Evolutionary conservation across 2,888 invertebrate species (phyloP).

Genomic region (Cartodere bifasciata): DNA sequence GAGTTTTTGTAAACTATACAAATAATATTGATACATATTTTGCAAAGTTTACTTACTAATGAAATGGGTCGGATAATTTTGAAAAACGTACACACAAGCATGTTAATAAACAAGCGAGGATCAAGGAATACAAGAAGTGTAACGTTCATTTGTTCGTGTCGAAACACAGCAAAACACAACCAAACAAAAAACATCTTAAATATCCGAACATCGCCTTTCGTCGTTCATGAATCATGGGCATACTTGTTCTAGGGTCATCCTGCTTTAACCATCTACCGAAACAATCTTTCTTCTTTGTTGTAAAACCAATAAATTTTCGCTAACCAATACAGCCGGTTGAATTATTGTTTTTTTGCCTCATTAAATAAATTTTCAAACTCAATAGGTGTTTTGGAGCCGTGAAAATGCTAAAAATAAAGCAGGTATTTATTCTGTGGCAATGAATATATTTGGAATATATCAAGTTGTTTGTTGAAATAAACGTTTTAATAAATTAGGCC

Average conservation of each 20-base stretch:
- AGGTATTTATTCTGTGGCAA: constrained; percentile 29
- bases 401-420: constrained; percentile 27
- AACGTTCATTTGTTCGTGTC: constrained; percentile 35
- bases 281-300: constrained; percentile 18
- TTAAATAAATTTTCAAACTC: constrained; percentile 35
- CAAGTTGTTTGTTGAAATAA: constrained; percentile 31
- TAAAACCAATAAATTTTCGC: constrained; percentile 29
- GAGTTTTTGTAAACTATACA: not conserved
- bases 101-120: constrained; percentile 28
- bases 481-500: constrained; percentile 27
- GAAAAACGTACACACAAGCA: constrained; percentile 17
- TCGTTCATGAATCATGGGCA: constrained; percentile 36
- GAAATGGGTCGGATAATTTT: constrained; percentile 10
- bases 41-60: constrained; percentile 11
- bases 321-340: constrained; percentile 32
- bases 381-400: constrained; percentile 31
- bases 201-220: constrained; percentile 35
- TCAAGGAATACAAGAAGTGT: constrained; percentile 31
- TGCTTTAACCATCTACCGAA: constrained; percentile 11
- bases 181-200: constrained; percentile 30
- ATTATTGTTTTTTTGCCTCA: constrained; percentile 35
- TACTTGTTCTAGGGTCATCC: constrained; percentile 24
- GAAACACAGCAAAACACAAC: constrained; percentile 32
- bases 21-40: constrained; percentile 8
- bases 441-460: constrained; percentile 32